Evolutionary conservation across 2,113 vertebrate genomes (phyloP).

Genomic region (Osmerus eperlanus): DNA sequence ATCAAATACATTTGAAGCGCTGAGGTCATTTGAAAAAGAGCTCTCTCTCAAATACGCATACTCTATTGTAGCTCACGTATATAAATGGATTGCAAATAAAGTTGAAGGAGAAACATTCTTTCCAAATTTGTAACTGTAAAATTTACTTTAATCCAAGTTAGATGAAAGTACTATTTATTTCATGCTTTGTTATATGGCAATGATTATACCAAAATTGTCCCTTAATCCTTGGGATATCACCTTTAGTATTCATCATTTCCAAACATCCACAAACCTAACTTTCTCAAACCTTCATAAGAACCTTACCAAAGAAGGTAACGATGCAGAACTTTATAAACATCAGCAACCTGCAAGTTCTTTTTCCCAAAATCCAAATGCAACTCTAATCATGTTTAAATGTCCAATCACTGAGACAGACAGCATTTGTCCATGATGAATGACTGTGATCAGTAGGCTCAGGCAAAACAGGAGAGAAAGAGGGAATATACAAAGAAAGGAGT

Average conservation of each 20-base stretch:
- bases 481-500: background rate
- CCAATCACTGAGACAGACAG: constrained; percentile 27
- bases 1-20: constrained; percentile 54
- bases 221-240: no score
- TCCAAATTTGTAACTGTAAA: background rate
- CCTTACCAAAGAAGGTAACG: background rate
- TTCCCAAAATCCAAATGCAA: constrained; percentile 36
- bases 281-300: no score
- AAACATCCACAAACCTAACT: no score
- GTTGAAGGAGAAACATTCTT: constrained; percentile 1
- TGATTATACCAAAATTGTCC: no score
- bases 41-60: constrained; percentile 42
- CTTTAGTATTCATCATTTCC: no score
- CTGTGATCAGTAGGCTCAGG: constrained; percentile 34
- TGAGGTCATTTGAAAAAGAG: constrained; percentile 59
- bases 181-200: no score
- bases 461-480: background rate
- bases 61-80: constrained; percentile 11
- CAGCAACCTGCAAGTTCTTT: background rate
- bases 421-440: constrained; percentile 39
- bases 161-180: no score
- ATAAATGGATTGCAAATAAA: constrained; percentile 40
- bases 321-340: background rate
- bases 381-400: constrained; percentile 48
- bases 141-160: no score